Evolutionary conservation across 2,888 invertebrate genomes (phyloP).

Genomic region (Drosophila pseudotalamancana): DNA sequence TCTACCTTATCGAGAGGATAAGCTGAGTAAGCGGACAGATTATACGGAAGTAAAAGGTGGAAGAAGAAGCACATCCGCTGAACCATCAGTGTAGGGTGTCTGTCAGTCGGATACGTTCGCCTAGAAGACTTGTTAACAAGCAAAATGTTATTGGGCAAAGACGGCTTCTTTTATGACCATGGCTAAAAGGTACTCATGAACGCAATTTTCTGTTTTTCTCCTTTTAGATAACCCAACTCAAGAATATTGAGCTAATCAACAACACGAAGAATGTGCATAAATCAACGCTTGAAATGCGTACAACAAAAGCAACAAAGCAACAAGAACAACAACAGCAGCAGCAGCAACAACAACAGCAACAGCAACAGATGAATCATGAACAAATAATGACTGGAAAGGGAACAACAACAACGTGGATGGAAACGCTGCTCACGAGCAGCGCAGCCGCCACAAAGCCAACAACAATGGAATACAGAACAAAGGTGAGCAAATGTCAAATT

Average conservation of each 20-base stretch:
- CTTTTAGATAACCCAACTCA: constrained; percentile 85
- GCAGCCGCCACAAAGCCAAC: constrained; percentile 46
- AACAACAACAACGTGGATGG: constrained; percentile 60
- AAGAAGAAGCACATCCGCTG: too few relatives aligned
- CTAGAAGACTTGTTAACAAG: background rate
- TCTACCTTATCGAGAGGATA: too few relatives aligned
- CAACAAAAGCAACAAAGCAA: constrained; percentile 39
- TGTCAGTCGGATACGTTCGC: too few relatives aligned
- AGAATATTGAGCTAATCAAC: constrained; percentile 85
- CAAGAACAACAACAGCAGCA: constrained; percentile 16
- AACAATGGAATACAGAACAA: constrained; percentile 74
- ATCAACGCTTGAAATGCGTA: constrained; percentile 75
- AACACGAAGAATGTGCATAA: constrained; percentile 81
- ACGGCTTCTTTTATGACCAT: constrained; percentile 28
- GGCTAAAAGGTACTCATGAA: constrained; percentile 21
- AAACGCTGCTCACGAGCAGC: constrained; percentile 52
- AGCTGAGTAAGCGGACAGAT: too few relatives aligned
- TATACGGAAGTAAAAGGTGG: too few relatives aligned
- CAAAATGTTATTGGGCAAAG: background rate
- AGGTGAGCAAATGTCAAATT: constrained; percentile 62
- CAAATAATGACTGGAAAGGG: constrained; percentile 39
- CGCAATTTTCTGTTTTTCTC: constrained; percentile 31
- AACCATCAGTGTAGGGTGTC: too few relatives aligned
- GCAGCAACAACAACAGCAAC: constrained; percentile 28
- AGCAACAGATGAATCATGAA: constrained; percentile 33